Evolutionary conservation across 2,113 vertebrate genomes (phyloP).

Genomic region (Scopus umbretta): DNA sequence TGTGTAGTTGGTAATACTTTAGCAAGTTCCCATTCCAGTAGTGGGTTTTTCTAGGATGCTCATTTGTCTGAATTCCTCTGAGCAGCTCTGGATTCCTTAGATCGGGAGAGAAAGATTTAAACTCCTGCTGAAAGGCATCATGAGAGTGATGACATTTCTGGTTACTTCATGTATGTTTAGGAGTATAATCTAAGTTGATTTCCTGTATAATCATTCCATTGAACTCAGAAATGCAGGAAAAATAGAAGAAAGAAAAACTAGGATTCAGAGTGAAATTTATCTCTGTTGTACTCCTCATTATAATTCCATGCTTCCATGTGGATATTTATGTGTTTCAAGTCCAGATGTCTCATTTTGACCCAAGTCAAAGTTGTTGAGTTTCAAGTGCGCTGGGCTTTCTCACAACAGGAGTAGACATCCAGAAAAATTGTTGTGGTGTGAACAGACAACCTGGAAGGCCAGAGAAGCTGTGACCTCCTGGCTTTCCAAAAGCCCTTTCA

Average conservation of each 20-base stretch:
- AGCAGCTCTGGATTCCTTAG: background rate
- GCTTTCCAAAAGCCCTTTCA: background rate
- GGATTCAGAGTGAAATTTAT: background rate
- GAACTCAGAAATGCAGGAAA: background rate
- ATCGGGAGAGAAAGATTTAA: background rate
- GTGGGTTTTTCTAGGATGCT: background rate
- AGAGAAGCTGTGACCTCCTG: background rate
- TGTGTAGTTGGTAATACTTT: background rate
- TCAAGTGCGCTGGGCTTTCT: background rate
- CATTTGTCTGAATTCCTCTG: background rate
- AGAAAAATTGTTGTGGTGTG: background rate
- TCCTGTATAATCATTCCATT: background rate
- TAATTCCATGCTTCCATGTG: background rate
- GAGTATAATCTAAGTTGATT: background rate
- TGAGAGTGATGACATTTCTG: background rate
- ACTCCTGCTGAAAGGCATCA: slow-evolving; percentile 1
- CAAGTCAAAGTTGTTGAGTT: background rate
- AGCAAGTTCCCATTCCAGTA: background rate
- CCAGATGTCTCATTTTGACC: background rate
- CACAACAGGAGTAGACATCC: background rate
- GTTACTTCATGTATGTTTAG: background rate
- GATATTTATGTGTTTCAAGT: background rate
- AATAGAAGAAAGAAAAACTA: background rate
- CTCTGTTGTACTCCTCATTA: background rate
- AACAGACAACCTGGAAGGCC: background rate